Evolutionary conservation across 2,888 invertebrate species (phyloP), one percentile per base, ranked within the genome.

Genomic region (Uloborus plumipes): DNA sequence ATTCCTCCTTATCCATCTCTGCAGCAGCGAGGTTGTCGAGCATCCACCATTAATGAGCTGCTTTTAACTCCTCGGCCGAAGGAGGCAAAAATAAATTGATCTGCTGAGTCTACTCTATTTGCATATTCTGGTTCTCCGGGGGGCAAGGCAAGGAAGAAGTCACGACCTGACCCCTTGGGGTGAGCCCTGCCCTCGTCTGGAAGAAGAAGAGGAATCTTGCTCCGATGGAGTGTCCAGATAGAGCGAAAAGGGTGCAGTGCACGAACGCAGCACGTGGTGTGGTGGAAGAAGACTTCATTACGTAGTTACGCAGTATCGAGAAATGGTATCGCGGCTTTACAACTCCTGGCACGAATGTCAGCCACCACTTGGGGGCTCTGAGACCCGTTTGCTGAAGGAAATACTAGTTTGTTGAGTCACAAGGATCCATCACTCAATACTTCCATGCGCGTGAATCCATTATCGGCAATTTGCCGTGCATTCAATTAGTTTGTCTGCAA

Each of bases 161-260:
- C 75, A 75, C 75, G 75, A 76, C 67, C 67, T 58, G 75, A 74
- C 66, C 66, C 39, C 50, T 59, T 59, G 47, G 64, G 64, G 64
- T 39, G 64, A 47, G 64, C 47, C 47, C 64, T 64, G 64, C 47
- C 47, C 18, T 47, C 62, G 62, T 62, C 26, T 62, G 64, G 7
- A 15, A 47, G 39, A 15, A 47, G 39, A 58, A 31, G 18, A 47
- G 64, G 64, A 64, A 64, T 64, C 64, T 64, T 64, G 64, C 39
- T 64, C 64, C n/a, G 47, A 64, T 39, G 39, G 64, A 64, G 39
- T 39, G 64, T 64, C 39, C 64, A 47, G 64, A 64, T 47, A 15
- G 47, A 47, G 64, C 14, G 61, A 64, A 47, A 47, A 49, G 49
- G 64, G 64, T n/a, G 64, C 64, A 47, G 2, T 64, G 64, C 64